Base-by-base conservation (phyloP, 2,113 vertebrate species). In the Climacteris rufus region DNA sequence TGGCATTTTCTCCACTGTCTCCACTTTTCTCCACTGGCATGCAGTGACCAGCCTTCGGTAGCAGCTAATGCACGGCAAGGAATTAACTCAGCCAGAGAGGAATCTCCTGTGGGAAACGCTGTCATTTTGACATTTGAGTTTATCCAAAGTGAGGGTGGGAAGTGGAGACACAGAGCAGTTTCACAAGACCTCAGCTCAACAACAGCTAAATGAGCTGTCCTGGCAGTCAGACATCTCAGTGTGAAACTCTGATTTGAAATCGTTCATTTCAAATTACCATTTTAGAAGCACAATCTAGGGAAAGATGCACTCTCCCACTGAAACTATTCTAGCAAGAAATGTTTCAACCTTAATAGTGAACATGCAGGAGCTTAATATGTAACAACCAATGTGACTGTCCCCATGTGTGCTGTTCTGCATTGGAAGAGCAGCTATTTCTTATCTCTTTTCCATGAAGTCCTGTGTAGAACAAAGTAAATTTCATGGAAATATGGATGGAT, bases 21-120 rank as follows among this genome's bases (percentile, higher is more conserved):
- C n/a, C n/a, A n/a, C n/a, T 57, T 25, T 44, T 31, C 83, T 70
- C 8, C 0, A 0, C 2, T 40, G 53, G 37, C 57, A 7, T 5
- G 25, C 2, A 6, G 53, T 13, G 47, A n/a, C 53, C 14, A 4
- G 35, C 89, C 49, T n/a, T 17, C 0, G 13, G 77, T 57, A 71
- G 57, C 49, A 28, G 49, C 40, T 50, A 12, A 24, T 1, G 1
- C 54, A 6, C 1, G 24, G 68, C 27, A 39, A 42, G 64, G 87
- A 44, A 44, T 30, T 14, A 47, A 39, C 35, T 27, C 64, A 52
- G 31, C 10, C 75, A 35, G 31, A 63, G 23, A 50, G 59, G 61
- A 56, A 35, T 44, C 35, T n/a, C 50, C 81, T 27, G 2, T 35
- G 64, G 64, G 81, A 84, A 89, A 69, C 15, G 27, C 24, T 76